Evolutionary conservation across 2,113 vertebrate species (phyloP), one percentile per base, ranked within the genome.

Genomic region (Perccottus glenii): DNA sequence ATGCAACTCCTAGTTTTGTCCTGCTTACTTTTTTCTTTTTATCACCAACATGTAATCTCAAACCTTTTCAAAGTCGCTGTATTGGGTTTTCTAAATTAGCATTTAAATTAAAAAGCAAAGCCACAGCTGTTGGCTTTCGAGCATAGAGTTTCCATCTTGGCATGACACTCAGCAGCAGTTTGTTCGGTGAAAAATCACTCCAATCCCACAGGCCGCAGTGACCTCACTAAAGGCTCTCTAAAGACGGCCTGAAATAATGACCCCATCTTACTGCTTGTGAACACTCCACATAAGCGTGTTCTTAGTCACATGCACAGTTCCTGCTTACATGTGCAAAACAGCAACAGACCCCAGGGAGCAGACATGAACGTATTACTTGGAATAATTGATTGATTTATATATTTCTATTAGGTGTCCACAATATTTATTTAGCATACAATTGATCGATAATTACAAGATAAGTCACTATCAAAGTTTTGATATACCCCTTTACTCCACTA

Each of bases 81-180:
- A 42, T 53, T 64, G 47, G 32, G 55, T 80, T 53, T 60, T 60
- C 36, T 47, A 75, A 87, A 89, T 89, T 91, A 82, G 78, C 86
- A 90, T 90, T 88, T 91, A 89, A 86, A 88, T 89, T 83, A 80
- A 83, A 90, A 86, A 72, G 46, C 19, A 5, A 73, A 69, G 47
- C 62, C 32, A 63, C 55, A 58, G 51, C 60, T 14, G 44, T 78
- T 64, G 67, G 40, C 70, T 77, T 70, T 78, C 53, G 56, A 49
- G 70, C 71, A 65, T 59, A 10, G 0, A 67, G 65, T 87, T 87
- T 49, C 64, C 9, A 6, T 55, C 4, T 16, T 61, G 65, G 45
- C 19, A 10, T 53, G 38, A 56, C 55, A 59, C 49, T 73, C 57
- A 9, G 47, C 14, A 9, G 70, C 53, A 44, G 65, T 79, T 86